These are phyloP conservation scores for Loriculus beryllinus DNA, from an alignment of 2,797 vertebrate genomes.

Conservation along the genomic window DNA sequence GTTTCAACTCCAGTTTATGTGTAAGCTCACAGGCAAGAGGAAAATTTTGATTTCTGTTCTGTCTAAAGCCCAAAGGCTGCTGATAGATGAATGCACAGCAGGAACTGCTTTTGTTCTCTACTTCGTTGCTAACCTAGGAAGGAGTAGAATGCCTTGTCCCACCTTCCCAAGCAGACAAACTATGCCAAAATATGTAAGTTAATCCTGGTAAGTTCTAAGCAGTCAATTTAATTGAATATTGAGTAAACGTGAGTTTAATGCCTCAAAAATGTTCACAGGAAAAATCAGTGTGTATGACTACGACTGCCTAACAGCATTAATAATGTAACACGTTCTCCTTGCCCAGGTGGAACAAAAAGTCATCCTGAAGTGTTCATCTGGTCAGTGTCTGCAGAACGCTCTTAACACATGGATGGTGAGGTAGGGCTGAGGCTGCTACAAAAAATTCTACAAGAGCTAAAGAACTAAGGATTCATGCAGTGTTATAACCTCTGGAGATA, in stretches of 20 bases:
- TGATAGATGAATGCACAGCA: neutral
- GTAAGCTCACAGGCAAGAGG: neutral
- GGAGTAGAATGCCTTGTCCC: neutral
- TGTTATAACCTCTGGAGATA: neutral
- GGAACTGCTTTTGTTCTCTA: neutral
- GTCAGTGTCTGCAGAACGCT: neutral
- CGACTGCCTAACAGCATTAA: neutral
- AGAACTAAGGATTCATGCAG: neutral
- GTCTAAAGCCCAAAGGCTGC: neutral
- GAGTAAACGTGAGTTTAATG: neutral
- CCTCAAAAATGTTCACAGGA: neutral
- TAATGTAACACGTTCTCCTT: neutral
- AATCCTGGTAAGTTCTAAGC: neutral
- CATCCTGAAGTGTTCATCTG: fast-evolving
- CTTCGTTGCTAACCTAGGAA: neutral
- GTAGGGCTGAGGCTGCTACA: neutral
- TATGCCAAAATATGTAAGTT: neutral
- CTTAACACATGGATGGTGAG: too few species aligned
- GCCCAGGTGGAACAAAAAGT: neutral
- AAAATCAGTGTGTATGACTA: neutral
- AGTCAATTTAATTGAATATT: neutral
- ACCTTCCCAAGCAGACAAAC: neutral
- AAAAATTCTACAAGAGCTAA: neutral
- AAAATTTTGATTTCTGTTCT: neutral
- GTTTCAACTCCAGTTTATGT: neutral